Evolutionary conservation across 2,113 vertebrate genomes (phyloP).

Genomic region (Leucopsar rothschildi): DNA sequence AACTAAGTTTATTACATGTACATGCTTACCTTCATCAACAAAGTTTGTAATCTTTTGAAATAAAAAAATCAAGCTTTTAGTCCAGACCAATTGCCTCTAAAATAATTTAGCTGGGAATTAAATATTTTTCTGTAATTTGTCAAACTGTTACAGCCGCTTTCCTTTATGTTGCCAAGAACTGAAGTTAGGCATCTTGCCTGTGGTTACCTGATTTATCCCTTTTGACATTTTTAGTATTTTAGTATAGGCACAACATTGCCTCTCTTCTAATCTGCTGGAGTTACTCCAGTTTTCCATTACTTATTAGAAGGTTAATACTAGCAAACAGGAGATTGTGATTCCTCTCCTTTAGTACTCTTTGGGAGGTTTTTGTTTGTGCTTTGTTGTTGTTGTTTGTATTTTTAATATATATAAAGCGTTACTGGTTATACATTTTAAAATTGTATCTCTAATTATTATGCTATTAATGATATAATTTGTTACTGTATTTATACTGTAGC

Average conservation of each 20-base stretch:
- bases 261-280: neutral
- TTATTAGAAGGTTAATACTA: neutral
- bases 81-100: neutral
- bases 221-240: neutral
- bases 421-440: neutral
- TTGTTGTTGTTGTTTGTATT: neutral
- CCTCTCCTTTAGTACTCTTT: neutral
- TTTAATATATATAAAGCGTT: neutral
- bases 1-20: neutral
- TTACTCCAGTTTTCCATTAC: neutral
- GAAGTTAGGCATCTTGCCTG: neutral
- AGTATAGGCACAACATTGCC: neutral
- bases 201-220: slow-evolving; percentile 11
- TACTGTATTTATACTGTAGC: neutral
- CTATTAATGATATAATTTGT: neutral
- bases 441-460: neutral
- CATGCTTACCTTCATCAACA: neutral
- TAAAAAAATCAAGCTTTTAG: neutral
- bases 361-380: rapidly evolving
- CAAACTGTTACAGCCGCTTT: neutral
- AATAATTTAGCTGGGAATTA: neutral
- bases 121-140: neutral
- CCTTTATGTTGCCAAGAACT: neutral
- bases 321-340: neutral
- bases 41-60: neutral